These are phyloP conservation scores for Lordiphosa fenestrarum DNA, from an alignment of 2,888 invertebrate species.

Conservation along the genomic window DNA sequence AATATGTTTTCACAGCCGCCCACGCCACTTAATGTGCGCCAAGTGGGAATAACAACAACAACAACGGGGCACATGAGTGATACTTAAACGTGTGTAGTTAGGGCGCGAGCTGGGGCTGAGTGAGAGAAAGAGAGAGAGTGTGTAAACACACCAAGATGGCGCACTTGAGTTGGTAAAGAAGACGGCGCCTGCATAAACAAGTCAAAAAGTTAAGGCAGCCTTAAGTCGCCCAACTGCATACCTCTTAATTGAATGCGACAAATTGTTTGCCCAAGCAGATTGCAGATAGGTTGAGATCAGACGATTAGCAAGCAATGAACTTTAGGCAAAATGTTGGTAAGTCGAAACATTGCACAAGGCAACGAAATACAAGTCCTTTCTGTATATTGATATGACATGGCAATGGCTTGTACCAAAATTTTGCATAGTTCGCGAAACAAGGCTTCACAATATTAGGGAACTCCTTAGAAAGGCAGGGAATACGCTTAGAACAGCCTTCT, in stretches of 20 bases:
- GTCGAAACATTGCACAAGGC: too few relatives aligned
- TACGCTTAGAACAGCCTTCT: too few relatives aligned
- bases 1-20: slow-evolving; percentile 18
- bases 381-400: too few relatives aligned
- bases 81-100: slow-evolving; percentile 44
- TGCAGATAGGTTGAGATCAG: too few relatives aligned
- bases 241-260: not conserved
- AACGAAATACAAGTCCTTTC: too few relatives aligned
- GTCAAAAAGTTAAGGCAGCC: not conserved
- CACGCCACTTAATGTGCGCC: slow-evolving; percentile 48
- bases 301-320: too few relatives aligned
- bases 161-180: slow-evolving; percentile 56
- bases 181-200: slow-evolving; percentile 52
- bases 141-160: slow-evolving; percentile 52
- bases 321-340: too few relatives aligned
- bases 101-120: slow-evolving; percentile 11
- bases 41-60: slow-evolving; percentile 8
- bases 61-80: slow-evolving; percentile 65
- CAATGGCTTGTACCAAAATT: too few relatives aligned
- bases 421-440: too few relatives aligned
- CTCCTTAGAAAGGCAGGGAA: too few relatives aligned
- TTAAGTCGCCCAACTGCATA: slow-evolving; percentile 18
- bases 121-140: slow-evolving; percentile 9
- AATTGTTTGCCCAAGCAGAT: too few relatives aligned
- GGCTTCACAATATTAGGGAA: too few relatives aligned